Evolutionary conservation across 2,113 vertebrate species (phyloP), one percentile per base, ranked within the genome.

Genomic region (Phylloscopus trochilus): DNA sequence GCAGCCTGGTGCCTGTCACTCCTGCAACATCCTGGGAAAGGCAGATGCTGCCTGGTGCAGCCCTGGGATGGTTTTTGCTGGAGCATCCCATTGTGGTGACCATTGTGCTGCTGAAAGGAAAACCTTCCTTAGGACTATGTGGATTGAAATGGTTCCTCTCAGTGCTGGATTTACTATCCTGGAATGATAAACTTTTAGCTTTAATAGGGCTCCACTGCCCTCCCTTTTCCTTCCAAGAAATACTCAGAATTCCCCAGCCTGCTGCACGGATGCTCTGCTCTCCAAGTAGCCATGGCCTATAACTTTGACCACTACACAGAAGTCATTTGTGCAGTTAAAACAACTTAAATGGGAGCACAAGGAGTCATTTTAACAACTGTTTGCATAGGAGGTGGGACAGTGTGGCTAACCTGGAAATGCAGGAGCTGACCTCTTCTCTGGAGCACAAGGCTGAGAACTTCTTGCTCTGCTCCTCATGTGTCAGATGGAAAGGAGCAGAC

Each of bases 141-240:
- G 3, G 59, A 55, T 86, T 75, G 73, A 87, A 75, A 62, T 3
- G 0, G 33, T 51, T 88, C 81, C 67, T 27, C 59, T 76, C 44
- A 70, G 59, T 16, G 72, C 67, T 3, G 15, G 67, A 46, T 91
- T 95, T 92, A 33, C 94, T 92, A n/a, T 59, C 41, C 75, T 66
- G 26, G 23, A 56, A 27, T 49, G n/a, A n/a, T n/a, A n/a, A n/a
- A n/a, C n/a, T n/a, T n/a, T n/a, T n/a, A 80, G 23, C 56, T 58
- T 89, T 52, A 62, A 66, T 27, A 73, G 33, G 41, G 19, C 37
- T 76, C 18, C 7, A 15, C 39, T 77, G 15, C 21, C 49, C 55
- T 87, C 78, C 31, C 16, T 13, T 59, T 69, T 85, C 28, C 41
- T 43, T 53, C 21, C 68, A 33, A 1, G 1, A 58, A 80, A 49